Conservation (phyloP, 2,113 vertebrate genomes). For the Tylochromis polylepis region DNA sequence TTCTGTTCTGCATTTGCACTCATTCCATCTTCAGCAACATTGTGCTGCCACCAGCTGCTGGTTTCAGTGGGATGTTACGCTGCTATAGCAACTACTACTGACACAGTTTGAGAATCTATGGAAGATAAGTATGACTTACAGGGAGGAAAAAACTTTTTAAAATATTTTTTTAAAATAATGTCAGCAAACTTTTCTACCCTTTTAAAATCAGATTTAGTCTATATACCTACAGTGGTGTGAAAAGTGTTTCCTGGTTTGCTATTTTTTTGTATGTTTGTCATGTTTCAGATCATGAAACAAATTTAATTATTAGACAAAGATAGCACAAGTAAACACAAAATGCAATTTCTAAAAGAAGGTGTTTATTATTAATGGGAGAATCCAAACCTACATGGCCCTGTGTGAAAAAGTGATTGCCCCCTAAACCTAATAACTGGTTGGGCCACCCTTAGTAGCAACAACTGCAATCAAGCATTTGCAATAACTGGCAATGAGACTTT, state of each 20-base stretch:
- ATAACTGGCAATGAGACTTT: not conserved
- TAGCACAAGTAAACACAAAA: not conserved
- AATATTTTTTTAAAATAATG: not conserved
- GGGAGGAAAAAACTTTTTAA: fast-evolving
- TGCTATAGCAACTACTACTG: not conserved
- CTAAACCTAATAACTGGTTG: not conserved
- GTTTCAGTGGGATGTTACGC: not conserved
- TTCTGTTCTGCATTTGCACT: not conserved
- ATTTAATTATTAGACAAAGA: not conserved
- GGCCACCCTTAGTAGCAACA: not conserved
- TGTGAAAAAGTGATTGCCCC: not conserved
- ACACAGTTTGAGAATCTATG: not conserved
- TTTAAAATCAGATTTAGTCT: not conserved
- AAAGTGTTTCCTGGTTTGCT: not conserved
- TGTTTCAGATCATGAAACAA: not conserved
- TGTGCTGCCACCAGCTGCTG: not conserved
- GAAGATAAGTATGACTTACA: not conserved
- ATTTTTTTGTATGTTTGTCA: not conserved
- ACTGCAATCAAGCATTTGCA: not conserved
- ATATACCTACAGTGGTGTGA: not conserved
- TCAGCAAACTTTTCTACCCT: not conserved
- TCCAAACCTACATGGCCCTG: not conserved
- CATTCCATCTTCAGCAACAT: not conserved
- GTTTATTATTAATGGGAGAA: not conserved
- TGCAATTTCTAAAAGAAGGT: not conserved